A percentile compares a stretch with the other conserved stretches of the same genome.
phyloP scores from a whole-genome alignment of 2,888 invertebrate genomes.

The Cylindroiulus punctatus region DNA sequence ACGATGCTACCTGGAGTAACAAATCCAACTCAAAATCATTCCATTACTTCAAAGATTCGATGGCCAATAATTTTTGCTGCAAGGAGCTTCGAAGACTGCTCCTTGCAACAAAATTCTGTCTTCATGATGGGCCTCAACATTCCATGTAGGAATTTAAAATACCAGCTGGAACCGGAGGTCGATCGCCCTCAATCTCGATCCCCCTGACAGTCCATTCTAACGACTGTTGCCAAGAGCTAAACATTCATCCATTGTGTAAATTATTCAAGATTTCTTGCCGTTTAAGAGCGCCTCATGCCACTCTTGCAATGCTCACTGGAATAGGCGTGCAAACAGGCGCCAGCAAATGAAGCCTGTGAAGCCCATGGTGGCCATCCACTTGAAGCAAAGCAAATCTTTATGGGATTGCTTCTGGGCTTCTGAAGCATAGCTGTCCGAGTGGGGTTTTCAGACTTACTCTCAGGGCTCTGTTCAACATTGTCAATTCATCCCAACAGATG shows the following conservation, averaged over 20 bases:
- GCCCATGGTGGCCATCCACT: not conserved
- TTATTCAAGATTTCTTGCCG: conserved; percentile 38
- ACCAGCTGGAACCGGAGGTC: not conserved
- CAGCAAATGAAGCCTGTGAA: not conserved
- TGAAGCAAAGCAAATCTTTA: not conserved
- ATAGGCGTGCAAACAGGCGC: not conserved
- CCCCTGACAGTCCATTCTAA: not conserved
- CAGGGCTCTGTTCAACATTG: not conserved
- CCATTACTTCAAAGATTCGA: too few relatives aligned
- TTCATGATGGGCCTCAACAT: not conserved
- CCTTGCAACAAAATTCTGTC: not conserved
- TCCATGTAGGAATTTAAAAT: not conserved
- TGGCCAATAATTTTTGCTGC: too few relatives aligned
- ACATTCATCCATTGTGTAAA: conserved; percentile 42
- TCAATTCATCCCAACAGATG: not conserved
- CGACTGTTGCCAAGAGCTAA: conserved; percentile 21
- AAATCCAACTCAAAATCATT: too few relatives aligned
- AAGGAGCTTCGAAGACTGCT: not conserved
- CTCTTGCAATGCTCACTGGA: not conserved
- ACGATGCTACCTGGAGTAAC: too few relatives aligned
- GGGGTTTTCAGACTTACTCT: conserved; percentile 2
- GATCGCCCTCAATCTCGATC: conserved; percentile 15
- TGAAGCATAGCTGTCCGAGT: conserved; percentile 1
- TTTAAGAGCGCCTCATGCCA: not conserved
- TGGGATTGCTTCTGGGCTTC: not conserved